These are phyloP conservation scores for Drosophila colorata DNA, from an alignment of 2,888 invertebrate species.

Conservation along the genomic window DNA sequence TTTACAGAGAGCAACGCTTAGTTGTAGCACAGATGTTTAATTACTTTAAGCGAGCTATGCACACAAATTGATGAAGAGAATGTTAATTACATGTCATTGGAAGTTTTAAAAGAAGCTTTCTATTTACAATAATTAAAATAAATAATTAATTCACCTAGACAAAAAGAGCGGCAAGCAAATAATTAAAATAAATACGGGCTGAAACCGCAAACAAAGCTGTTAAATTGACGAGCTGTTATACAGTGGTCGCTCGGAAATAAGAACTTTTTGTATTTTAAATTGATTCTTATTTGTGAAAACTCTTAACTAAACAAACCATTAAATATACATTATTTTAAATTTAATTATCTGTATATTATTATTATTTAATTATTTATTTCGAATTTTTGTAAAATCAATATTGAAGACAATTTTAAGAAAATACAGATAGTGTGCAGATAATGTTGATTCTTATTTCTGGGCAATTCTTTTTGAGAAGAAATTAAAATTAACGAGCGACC, in stretches of 20 bases:
- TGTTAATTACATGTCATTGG: neutral
- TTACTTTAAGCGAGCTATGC: neutral
- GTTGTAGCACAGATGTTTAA: neutral
- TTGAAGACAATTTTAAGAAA: too few species aligned
- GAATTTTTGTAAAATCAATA: neutral
- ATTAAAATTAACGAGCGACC: too few species aligned
- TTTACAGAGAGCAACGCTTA: neutral
- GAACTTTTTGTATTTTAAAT: too few species aligned
- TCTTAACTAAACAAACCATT: too few species aligned
- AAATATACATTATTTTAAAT: too few species aligned
- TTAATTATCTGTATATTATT: too few species aligned
- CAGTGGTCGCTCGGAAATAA: neutral
- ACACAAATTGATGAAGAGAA: neutral
- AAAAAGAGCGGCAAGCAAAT: neutral
- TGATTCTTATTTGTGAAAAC: too few species aligned
- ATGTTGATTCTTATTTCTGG: too few species aligned
- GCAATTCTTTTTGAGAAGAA: too few species aligned
- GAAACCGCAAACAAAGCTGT: neutral
- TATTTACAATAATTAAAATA: neutral
- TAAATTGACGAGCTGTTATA: neutral
- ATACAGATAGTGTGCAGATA: too few species aligned
- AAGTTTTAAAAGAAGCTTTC: neutral
- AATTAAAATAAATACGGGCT: neutral
- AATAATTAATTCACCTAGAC: neutral
- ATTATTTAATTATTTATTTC: too few species aligned